Evolutionary conservation across 2,113 vertebrate species (phyloP).

Genomic region (Riparia riparia): DNA sequence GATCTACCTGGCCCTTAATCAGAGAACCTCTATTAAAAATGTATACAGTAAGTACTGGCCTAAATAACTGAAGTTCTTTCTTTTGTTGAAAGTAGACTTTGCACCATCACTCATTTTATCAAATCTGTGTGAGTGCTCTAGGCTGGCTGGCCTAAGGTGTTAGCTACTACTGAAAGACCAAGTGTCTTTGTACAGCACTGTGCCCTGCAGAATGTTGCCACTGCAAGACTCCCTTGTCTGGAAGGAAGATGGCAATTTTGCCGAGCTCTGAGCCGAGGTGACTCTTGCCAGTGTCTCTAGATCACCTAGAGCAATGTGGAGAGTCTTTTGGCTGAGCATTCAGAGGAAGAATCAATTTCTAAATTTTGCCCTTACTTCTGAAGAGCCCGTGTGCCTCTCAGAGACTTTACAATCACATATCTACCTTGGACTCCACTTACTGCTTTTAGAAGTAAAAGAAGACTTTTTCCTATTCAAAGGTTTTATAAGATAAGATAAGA

Average conservation of each 20-base stretch:
- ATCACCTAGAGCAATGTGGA: background rate
- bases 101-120: background rate
- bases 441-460: background rate
- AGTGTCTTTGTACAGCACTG: background rate
- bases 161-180: background rate
- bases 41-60: background rate
- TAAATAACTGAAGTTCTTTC: background rate
- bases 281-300: background rate
- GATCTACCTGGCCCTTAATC: background rate
- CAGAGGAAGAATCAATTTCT: background rate
- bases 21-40: background rate
- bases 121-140: rapidly evolving
- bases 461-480: conserved; percentile 11
- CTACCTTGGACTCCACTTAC: background rate
- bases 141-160: background rate
- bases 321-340: background rate
- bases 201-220: background rate
- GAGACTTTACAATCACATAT: background rate
- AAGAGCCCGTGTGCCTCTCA: background rate
- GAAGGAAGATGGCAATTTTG: background rate
- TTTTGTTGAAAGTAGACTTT: background rate
- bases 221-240: background rate
- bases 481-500: conserved; percentile 54
- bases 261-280: background rate
- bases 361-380: background rate